These are phyloP conservation scores for Drosophila lini DNA, from an alignment of 1,140 invertebrate species.

Conservation along the genomic window DNA sequence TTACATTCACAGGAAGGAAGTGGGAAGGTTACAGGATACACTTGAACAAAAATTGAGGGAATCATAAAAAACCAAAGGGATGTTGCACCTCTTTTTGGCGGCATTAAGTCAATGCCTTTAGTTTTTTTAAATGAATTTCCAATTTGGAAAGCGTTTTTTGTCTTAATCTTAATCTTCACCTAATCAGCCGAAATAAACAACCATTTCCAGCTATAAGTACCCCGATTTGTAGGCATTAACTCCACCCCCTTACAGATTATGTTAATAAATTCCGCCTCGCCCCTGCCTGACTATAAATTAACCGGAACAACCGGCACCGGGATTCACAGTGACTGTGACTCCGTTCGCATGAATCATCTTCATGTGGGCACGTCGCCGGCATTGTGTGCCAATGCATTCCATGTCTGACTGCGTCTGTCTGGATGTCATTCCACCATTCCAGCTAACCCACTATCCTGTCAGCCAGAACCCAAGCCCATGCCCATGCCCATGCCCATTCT, in stretches of 20 bases:
- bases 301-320: conserved; percentile 22
- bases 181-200: not conserved
- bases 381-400: conserved; percentile 47
- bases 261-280: conserved; percentile 5
- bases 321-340: conserved; percentile 17
- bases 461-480: conserved; percentile 1
- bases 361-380: conserved; percentile 45
- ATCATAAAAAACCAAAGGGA: not conserved
- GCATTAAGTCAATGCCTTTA: too few species aligned
- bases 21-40: not conserved
- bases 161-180: too few species aligned
- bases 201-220: not conserved
- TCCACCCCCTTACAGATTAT: not conserved
- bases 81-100: too few species aligned
- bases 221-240: not conserved
- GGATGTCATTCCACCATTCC: conserved; percentile 16
- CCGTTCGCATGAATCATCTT: conserved; percentile 44
- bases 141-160: too few species aligned
- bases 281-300: conserved; percentile 30
- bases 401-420: conserved; percentile 27
- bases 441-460: conserved; percentile 15
- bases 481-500: not conserved
- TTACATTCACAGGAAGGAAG: conserved; percentile 1
- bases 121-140: not conserved
- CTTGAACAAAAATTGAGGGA: not conserved